Percentiles rank a stretch among this genome's conserved stretches.
Conservation (phyloP, 2,888 invertebrate species). For the Diploptera punctata region DNA sequence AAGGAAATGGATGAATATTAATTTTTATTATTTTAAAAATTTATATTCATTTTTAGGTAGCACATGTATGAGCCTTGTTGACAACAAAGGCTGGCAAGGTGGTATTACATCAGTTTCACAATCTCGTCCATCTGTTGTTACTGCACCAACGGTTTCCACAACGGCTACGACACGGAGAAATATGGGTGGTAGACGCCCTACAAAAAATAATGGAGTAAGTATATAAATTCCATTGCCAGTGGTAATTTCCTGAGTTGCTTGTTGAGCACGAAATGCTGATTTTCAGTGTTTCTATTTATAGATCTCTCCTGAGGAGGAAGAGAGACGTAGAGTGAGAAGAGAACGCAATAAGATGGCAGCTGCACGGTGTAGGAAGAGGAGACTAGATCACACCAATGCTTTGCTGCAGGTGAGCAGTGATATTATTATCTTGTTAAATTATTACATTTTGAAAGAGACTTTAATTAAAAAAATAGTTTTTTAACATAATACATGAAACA, state of each 20-base stretch:
- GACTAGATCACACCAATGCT: slow-evolving; percentile 94
- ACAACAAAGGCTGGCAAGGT: slow-evolving; percentile 60
- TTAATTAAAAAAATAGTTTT: too few species aligned
- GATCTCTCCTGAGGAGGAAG: slow-evolving; percentile 91
- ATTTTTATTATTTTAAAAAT: too few species aligned
- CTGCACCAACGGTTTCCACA: slow-evolving; percentile 49
- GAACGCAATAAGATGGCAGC: slow-evolving; percentile 98
- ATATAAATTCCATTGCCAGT: not conserved
- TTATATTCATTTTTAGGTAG: slow-evolving; percentile 38
- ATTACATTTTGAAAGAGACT: too few species aligned
- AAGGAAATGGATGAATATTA: too few species aligned
- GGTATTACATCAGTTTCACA: slow-evolving; percentile 47
- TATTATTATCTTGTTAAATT: too few species aligned
- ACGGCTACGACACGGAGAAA: slow-evolving; percentile 68
- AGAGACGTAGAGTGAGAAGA: slow-evolving; percentile 82
- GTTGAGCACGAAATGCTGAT: slow-evolving; percentile 1
- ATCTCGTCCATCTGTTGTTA: slow-evolving; percentile 29
- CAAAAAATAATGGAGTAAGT: slow-evolving; percentile 63
- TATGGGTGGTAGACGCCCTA: slow-evolving; percentile 85
- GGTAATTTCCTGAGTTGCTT: not conserved
- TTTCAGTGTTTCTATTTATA: slow-evolving; percentile 49
- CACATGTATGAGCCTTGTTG: slow-evolving; percentile 48
- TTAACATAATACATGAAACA: too few species aligned
- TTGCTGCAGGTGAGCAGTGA: slow-evolving; percentile 75
- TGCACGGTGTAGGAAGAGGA: slow-evolving; percentile 93